A percentile compares a stretch with the other conserved stretches of the same genome.
Evolutionary conservation across 2,113 vertebrate genomes (phyloP).

Genomic region (Mobula hypostoma): DNA sequence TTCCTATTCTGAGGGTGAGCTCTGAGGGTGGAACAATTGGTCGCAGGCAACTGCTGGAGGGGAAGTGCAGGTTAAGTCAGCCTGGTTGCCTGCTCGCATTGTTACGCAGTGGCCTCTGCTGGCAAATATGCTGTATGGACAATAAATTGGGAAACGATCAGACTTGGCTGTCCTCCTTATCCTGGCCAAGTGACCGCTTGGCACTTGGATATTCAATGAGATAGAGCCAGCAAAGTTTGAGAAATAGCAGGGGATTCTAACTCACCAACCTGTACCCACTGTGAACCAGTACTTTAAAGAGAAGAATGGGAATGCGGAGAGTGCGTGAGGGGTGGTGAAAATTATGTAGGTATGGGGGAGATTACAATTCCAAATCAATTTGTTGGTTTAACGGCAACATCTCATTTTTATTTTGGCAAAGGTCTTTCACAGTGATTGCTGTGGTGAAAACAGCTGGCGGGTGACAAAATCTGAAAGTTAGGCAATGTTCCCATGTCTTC

Average conservation of each 20-base stretch:
- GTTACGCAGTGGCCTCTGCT: conserved; percentile 15
- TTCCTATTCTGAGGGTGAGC: not conserved
- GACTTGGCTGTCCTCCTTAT: not conserved
- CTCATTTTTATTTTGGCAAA: conserved; percentile 29
- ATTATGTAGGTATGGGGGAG: too few species aligned
- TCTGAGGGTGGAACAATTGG: not conserved
- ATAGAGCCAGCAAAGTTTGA: not conserved
- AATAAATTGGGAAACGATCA: not conserved
- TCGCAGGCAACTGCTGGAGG: not conserved
- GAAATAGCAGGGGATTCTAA: not conserved
- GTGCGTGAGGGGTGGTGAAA: too few species aligned
- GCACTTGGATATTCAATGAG: not conserved
- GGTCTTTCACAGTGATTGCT: not conserved
- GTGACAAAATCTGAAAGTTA: not conserved
- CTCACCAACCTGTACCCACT: not conserved
- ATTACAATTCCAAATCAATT: not conserved
- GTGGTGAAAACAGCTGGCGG: not conserved
- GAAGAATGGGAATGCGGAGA: not conserved
- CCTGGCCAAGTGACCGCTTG: not conserved
- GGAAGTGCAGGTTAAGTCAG: not conserved
- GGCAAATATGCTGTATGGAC: conserved; percentile 8
- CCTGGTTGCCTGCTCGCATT: not conserved
- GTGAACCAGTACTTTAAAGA: not conserved
- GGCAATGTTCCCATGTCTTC: not conserved
- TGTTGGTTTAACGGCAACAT: not conserved